Percentiles rank a stretch among this genome's conserved stretches.
Evolutionary conservation across 1,140 invertebrate species (phyloP).

Genomic region (Eriocheir sinensis): DNA sequence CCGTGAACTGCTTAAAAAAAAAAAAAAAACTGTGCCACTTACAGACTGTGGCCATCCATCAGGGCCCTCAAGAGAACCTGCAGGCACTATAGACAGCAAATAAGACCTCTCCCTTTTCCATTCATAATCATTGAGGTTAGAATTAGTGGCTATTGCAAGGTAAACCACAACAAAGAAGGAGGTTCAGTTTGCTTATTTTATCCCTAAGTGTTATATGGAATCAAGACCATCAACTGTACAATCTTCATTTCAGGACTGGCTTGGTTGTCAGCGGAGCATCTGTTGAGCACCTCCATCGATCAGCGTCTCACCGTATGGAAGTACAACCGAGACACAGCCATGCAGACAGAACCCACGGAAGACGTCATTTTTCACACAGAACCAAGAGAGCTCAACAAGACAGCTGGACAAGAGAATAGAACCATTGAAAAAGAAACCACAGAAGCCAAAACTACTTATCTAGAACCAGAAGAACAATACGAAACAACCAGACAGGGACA

Average conservation of each 20-base stretch:
- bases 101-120: too few species aligned
- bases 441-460: too few species aligned
- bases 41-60: too few species aligned
- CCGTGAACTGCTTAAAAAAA: too few species aligned
- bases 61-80: too few species aligned
- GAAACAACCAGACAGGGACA: too few species aligned
- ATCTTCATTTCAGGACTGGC: constrained; percentile 35
- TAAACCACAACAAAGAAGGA: background rate
- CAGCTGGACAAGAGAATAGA: background rate
- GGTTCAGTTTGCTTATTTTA: background rate
- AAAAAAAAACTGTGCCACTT: too few species aligned
- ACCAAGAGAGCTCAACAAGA: background rate
- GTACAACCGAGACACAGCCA: background rate
- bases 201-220: background rate
- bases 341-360: background rate
- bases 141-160: too few species aligned
- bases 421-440: too few species aligned
- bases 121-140: too few species aligned
- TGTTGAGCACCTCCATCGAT: constrained; percentile 63
- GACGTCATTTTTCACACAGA: background rate
- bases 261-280: constrained; percentile 28
- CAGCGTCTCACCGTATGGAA: constrained; percentile 61
- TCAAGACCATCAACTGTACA: background rate
- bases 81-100: too few species aligned
- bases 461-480: too few species aligned